Percentiles rank a stretch among this genome's conserved stretches.
Evolutionary conservation across 2,888 invertebrate species (phyloP).

Genomic region (Exocentrus adspersus): DNA sequence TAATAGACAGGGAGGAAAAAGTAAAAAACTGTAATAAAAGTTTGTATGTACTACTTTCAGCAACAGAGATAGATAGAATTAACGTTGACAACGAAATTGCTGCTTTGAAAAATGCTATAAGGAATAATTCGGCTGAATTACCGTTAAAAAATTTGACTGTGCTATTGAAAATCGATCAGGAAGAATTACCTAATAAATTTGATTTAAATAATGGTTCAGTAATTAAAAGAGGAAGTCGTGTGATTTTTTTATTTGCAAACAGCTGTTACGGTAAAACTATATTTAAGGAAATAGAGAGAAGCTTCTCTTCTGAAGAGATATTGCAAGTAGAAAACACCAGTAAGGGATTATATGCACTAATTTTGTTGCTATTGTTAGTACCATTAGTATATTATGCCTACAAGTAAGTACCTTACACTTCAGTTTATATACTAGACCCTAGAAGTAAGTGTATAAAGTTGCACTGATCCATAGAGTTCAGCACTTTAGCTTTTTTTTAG

Average conservation of each 20-base stretch:
- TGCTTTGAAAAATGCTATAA: background rate
- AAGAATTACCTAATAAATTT: background rate
- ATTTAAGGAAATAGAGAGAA: background rate
- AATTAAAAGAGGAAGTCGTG: conserved; percentile 32
- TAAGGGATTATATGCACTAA: conserved; percentile 25
- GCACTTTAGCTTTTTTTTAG: too few species aligned
- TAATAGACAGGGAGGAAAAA: background rate
- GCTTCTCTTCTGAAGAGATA: background rate
- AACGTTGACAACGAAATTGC: background rate
- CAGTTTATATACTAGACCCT: too few species aligned
- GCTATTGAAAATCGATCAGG: conserved; percentile 3
- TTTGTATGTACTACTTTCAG: conserved; percentile 8
- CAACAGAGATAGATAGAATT: background rate
- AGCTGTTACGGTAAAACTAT: conserved; percentile 24
- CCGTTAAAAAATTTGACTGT: background rate
- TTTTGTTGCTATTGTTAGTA: conserved; percentile 20
- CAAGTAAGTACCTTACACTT: conserved; percentile 28
- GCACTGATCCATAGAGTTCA: too few species aligned
- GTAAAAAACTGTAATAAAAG: background rate
- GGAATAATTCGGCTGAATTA: background rate
- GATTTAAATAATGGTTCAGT: conserved; percentile 19
- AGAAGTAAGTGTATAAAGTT: too few species aligned
- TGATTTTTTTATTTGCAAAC: conserved; percentile 35
- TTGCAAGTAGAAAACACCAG: background rate
- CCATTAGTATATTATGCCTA: conserved; percentile 2